Conservation (phyloP, 2,797 vertebrate genomes). For the Sebastes variabilis region DNA sequence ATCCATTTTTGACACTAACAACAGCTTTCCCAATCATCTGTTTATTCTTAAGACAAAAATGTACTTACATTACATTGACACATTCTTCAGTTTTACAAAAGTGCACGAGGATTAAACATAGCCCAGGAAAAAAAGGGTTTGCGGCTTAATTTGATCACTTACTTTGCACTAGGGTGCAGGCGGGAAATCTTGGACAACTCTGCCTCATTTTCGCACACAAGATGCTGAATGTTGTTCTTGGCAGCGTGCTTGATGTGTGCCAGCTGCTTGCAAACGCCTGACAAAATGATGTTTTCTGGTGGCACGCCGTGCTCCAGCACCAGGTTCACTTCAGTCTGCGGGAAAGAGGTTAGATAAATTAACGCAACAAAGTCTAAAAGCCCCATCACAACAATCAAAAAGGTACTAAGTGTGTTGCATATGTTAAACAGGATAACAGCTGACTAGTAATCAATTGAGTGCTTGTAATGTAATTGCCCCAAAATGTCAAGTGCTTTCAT, state of each 20-base stretch:
- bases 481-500: conserved; percentile 39
- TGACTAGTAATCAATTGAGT: conserved; percentile 47
- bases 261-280: conserved; percentile 95
- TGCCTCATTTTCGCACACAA: conserved; percentile 92
- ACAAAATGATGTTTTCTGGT: conserved; percentile 93
- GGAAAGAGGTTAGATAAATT: neutral
- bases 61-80: neutral
- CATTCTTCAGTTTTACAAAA: neutral
- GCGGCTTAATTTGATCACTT: conserved; percentile 60
- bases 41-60: neutral
- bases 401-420: conserved; percentile 5
- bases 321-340: conserved; percentile 91
- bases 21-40: neutral
- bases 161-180: conserved; percentile 92
- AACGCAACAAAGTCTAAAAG: conserved; percentile 8
- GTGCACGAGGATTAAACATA: neutral
- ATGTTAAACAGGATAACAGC: conserved; percentile 26
- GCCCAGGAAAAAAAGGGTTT: neutral
- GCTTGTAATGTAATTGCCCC: conserved; percentile 40
- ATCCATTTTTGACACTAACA: neutral
- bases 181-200: conserved; percentile 97
- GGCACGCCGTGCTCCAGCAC: conserved; percentile 91
- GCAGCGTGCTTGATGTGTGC: conserved; percentile 95
- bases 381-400: conserved; percentile 17
- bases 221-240: conserved; percentile 90